Evolutionary conservation across 2,797 vertebrate species (phyloP).

Genomic region (Bryconaethiops microstoma): DNA sequence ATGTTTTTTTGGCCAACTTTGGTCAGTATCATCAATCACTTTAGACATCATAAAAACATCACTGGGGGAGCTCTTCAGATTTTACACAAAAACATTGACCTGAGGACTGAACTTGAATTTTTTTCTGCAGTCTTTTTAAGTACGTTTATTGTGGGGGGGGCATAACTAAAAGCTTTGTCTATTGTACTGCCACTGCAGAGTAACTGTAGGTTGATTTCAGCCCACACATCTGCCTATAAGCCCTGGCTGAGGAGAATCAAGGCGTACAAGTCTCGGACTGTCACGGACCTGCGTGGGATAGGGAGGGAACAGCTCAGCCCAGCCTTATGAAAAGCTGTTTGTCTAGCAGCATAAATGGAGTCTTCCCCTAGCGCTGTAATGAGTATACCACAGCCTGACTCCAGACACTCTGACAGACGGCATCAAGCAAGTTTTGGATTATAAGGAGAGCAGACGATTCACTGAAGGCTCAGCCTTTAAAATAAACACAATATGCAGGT

Average conservation of each 20-base stretch:
- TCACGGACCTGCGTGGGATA: constrained; percentile 39
- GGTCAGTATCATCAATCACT: too few species aligned
- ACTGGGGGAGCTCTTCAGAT: too few species aligned
- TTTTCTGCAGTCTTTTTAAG: not conserved
- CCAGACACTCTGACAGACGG: not conserved
- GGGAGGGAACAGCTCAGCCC: constrained; percentile 6
- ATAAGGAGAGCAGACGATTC: not conserved
- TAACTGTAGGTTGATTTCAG: constrained; percentile 2
- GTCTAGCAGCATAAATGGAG: constrained; percentile 45
- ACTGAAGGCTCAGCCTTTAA: not conserved
- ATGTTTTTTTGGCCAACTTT: too few species aligned
- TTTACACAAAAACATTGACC: not conserved
- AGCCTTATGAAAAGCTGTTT: constrained; percentile 59
- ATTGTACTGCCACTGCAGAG: constrained; percentile 11
- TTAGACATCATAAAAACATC: not conserved
- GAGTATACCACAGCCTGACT: not conserved
- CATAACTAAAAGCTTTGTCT: not conserved
- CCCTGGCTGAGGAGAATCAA: constrained; percentile 4
- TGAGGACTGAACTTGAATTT: too few species aligned
- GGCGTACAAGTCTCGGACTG: constrained; percentile 26
- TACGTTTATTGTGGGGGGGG: not conserved
- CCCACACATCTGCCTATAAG: constrained; percentile 26
- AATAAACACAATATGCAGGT: not conserved
- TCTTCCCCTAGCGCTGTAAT: not conserved
- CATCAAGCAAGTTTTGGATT: not conserved